phyloP scores from a whole-genome alignment of 1,140 invertebrate species.

The Hyles euphorbiae region DNA sequence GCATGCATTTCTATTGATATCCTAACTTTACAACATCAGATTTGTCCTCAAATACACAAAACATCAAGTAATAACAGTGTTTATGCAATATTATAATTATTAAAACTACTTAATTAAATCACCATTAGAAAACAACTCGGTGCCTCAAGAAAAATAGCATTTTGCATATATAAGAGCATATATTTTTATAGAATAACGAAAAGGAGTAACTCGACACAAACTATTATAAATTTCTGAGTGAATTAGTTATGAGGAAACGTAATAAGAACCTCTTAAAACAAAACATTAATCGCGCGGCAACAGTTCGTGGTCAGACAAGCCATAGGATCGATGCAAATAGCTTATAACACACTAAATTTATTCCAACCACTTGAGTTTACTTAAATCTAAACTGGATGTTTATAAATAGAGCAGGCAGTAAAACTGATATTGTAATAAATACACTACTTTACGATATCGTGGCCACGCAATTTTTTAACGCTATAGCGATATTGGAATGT shows the following conservation, averaged over 20 bases:
- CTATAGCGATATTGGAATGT: constrained; percentile 4
- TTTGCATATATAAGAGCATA: no score
- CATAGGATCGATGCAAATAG: neutral
- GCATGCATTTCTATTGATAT: no score
- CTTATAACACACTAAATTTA: constrained; percentile 21
- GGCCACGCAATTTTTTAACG: constrained; percentile 15
- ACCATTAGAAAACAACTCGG: no score
- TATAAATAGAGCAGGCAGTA: constrained; percentile 41
- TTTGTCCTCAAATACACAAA: no score
- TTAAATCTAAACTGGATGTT: constrained; percentile 25
- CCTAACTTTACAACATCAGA: no score
- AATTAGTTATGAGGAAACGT: neutral
- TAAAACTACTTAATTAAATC: no score
- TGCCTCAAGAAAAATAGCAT: no score
- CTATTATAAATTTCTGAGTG: no score
- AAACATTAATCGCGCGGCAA: constrained; percentile 7
- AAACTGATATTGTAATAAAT: constrained; percentile 34
- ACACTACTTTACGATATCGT: constrained; percentile 29
- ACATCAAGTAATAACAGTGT: no score
- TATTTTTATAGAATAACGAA: no score
- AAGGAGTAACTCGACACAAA: no score
- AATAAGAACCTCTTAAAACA: constrained; percentile 3
- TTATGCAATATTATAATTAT: no score
- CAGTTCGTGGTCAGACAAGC: constrained; percentile 1
- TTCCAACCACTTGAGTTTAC: constrained; percentile 24